phyloP scores from a whole-genome alignment of 2,888 invertebrate genomes.

The Scotopteryx bipunctaria region DNA sequence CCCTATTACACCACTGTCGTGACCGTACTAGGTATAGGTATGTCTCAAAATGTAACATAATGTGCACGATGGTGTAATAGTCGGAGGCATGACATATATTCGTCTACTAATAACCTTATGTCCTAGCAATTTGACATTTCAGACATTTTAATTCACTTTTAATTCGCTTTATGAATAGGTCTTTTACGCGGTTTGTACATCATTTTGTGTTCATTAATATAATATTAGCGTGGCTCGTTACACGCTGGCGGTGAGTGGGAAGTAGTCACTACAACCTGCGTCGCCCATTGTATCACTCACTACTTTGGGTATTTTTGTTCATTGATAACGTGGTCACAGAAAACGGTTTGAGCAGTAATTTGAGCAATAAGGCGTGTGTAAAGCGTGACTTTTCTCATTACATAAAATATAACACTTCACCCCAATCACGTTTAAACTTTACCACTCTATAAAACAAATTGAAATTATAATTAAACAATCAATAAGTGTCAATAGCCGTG shows the following conservation, averaged over 20 bases:
- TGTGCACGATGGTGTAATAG: conserved; percentile 53
- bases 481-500: conserved; percentile 23
- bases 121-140: conserved; percentile 79
- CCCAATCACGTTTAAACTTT: conserved; percentile 4
- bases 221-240: conserved; percentile 71
- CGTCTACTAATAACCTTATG: conserved; percentile 65
- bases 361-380: conserved; percentile 56
- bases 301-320: conserved; percentile 39
- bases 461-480: conserved; percentile 24
- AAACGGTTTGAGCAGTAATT: conserved; percentile 58
- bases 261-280: conserved; percentile 55
- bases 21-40: too few relatives aligned
- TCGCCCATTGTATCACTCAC: conserved; percentile 51
- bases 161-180: conserved; percentile 77
- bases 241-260: conserved; percentile 61
- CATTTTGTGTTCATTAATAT: conserved; percentile 78
- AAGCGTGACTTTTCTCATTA: conserved; percentile 53
- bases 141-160: conserved; percentile 78
- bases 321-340: conserved; percentile 42
- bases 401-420: conserved; percentile 1
- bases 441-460: conserved; percentile 21
- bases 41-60: too few relatives aligned
- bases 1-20: too few relatives aligned
- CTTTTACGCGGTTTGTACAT: conserved; percentile 78
- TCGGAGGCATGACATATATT: conserved; percentile 40